phyloP scores from a whole-genome alignment of 2,888 invertebrate species.

The Neoaliturus tenellus region DNA sequence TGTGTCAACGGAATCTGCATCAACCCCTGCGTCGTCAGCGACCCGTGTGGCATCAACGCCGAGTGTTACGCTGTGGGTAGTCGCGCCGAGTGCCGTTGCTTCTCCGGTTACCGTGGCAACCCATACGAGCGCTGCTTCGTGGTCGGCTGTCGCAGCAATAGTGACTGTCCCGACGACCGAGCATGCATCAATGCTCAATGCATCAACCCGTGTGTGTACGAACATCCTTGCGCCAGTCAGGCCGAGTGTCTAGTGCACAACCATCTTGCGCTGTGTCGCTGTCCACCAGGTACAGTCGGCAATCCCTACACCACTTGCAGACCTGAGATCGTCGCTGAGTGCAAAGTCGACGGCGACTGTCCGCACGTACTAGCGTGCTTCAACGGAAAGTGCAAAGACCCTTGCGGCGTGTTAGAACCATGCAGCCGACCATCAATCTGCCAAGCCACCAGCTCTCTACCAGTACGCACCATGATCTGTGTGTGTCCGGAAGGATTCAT shows the following conservation, averaged over 20 bases:
- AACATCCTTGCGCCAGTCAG: slow-evolving; percentile 84
- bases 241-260: slow-evolving; percentile 89
- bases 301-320: slow-evolving; percentile 90
- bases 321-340: slow-evolving; percentile 84
- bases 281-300: slow-evolving; percentile 84
- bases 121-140: slow-evolving; percentile 84
- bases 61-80: slow-evolving; percentile 87
- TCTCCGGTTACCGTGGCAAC: slow-evolving; percentile 88
- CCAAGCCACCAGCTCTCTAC: slow-evolving; percentile 82
- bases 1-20: slow-evolving; percentile 91
- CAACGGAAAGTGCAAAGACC: slow-evolving; percentile 88
- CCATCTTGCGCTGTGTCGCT: slow-evolving; percentile 91
- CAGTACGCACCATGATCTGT: slow-evolving; percentile 93
- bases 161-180: slow-evolving; percentile 90
- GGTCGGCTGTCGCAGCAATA: slow-evolving; percentile 90
- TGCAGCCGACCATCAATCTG: slow-evolving; percentile 89
- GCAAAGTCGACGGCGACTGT: slow-evolving; percentile 89
- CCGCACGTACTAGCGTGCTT: slow-evolving; percentile 88
- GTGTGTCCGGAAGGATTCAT: slow-evolving; percentile 93
- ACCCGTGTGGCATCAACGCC: slow-evolving; percentile 88
- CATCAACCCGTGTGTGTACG: slow-evolving; percentile 87
- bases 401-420: slow-evolving; percentile 86
- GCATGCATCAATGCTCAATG: slow-evolving; percentile 92
- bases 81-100: slow-evolving; percentile 86
- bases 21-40: slow-evolving; percentile 88